Conservation (phyloP, 2,797 vertebrate genomes). For the Anolis apletophallus region DNA sequence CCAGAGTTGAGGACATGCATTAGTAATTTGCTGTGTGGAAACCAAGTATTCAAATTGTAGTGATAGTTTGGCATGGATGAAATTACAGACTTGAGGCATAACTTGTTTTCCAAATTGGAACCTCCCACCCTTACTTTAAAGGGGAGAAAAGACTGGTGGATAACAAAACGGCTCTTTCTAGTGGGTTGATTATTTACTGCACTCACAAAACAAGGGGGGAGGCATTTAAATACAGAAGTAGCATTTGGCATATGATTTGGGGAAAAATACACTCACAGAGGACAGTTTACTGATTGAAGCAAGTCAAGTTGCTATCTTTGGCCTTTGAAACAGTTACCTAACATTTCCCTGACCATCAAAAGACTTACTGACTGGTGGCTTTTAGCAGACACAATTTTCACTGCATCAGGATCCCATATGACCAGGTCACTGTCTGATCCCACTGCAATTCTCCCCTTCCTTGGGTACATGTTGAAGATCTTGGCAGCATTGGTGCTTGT, state of each 20-base stretch:
- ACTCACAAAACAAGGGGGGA: neutral
- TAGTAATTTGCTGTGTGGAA: neutral
- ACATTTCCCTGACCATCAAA: neutral
- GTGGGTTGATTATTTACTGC: neutral
- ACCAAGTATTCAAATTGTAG: neutral
- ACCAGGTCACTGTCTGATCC: slow-evolving; percentile 95
- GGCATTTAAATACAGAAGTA: neutral
- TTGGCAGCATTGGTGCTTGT: slow-evolving; percentile 98
- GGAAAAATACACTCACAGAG: neutral
- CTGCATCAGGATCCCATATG: slow-evolving; percentile 95
- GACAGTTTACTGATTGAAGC: neutral
- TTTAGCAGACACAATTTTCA: slow-evolving; percentile 95
- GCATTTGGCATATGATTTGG: neutral
- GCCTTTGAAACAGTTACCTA: neutral
- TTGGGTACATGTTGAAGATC: slow-evolving; percentile 96
- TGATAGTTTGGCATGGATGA: neutral
- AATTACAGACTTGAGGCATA: neutral
- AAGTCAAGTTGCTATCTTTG: neutral
- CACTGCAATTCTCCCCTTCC: slow-evolving; percentile 95
- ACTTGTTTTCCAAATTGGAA: neutral
- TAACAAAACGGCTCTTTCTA: neutral
- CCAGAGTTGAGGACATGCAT: neutral
- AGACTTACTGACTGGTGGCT: slow-evolving; percentile 91
- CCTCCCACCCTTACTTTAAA: neutral
- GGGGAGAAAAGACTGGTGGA: neutral